Evolutionary conservation across 2,113 vertebrate genomes (phyloP).

Genomic region (Ondatra zibethicus): DNA sequence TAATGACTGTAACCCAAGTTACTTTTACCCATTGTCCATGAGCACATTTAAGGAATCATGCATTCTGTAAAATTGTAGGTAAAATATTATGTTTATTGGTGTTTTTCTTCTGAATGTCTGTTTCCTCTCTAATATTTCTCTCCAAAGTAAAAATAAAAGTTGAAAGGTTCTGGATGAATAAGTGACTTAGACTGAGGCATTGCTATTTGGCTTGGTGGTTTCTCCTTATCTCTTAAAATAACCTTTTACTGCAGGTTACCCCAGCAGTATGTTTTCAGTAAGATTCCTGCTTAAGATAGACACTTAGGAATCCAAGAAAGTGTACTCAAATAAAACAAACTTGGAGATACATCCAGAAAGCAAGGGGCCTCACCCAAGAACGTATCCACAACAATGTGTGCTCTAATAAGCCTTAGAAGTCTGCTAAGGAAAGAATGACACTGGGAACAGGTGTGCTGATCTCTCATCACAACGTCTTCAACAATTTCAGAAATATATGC

Average conservation of each 20-base stretch:
- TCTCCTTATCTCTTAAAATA: not conserved
- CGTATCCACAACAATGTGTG: not conserved
- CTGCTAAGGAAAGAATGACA: not conserved
- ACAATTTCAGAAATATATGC: not conserved
- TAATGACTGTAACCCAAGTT: not conserved
- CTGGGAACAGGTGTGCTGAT: not conserved
- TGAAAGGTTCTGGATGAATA: not conserved
- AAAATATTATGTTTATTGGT: not conserved
- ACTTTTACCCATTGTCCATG: not conserved
- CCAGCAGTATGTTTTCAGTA: not conserved
- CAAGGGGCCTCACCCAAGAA: not conserved
- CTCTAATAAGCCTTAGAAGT: not conserved
- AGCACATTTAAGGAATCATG: not conserved
- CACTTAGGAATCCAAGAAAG: constrained; percentile 56
- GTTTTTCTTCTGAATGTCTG: not conserved
- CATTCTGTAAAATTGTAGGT: not conserved
- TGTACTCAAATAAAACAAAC: constrained; percentile 1
- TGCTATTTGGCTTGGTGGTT: not conserved
- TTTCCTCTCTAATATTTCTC: not conserved
- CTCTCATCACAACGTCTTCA: not conserved
- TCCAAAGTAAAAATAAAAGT: constrained; percentile 10
- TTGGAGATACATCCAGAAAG: not conserved
- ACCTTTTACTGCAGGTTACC: not conserved
- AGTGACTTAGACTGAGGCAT: not conserved
- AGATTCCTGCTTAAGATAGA: constrained; percentile 24